Percentiles rank a stretch among this genome's conserved stretches.
These are phyloP conservation scores for Porites divaricata DNA, from an alignment of 92 coral and sea anemone species.

Conservation along the genomic window DNA sequence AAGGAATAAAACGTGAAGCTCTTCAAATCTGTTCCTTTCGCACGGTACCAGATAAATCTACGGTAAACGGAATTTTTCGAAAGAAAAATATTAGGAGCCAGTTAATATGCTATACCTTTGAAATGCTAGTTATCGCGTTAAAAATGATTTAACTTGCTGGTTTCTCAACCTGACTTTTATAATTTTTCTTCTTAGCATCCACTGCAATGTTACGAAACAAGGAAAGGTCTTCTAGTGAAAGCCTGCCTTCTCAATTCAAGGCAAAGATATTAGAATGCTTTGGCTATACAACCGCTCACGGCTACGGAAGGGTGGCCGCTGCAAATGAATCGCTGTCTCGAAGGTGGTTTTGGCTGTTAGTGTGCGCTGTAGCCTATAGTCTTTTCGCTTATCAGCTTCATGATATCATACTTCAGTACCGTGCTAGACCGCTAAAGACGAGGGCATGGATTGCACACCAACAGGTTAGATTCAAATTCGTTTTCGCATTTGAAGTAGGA, in stretches of 20 bases:
- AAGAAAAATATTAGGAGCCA: too few species aligned
- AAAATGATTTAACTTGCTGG: background rate
- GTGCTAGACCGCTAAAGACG: slow-evolving; percentile 61
- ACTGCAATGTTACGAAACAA: slow-evolving; percentile 2
- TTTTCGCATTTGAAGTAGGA: background rate
- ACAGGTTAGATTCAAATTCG: slow-evolving; percentile 39
- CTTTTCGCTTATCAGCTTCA: slow-evolving; percentile 53
- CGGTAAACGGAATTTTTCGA: too few species aligned
- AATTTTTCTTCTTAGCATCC: background rate
- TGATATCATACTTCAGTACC: slow-evolving; percentile 24
- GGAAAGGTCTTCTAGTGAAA: background rate
- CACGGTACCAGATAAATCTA: too few species aligned
- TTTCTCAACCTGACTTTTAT: too few species aligned
- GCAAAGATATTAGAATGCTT: slow-evolving; percentile 28
- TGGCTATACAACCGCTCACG: slow-evolving; percentile 63
- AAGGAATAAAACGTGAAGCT: too few species aligned
- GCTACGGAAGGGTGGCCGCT: slow-evolving; percentile 37
- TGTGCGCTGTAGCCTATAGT: slow-evolving; percentile 46
- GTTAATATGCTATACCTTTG: too few species aligned
- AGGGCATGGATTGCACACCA: slow-evolving; percentile 50
- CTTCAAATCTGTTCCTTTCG: too few species aligned
- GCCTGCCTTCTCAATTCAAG: slow-evolving; percentile 3
- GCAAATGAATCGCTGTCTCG: slow-evolving; percentile 5
- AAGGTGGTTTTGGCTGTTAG: slow-evolving; percentile 40
- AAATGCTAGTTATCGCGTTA: background rate